Base-by-base conservation (phyloP, 2,888 invertebrate genomes). In the Endotricha flammealis region DNA sequence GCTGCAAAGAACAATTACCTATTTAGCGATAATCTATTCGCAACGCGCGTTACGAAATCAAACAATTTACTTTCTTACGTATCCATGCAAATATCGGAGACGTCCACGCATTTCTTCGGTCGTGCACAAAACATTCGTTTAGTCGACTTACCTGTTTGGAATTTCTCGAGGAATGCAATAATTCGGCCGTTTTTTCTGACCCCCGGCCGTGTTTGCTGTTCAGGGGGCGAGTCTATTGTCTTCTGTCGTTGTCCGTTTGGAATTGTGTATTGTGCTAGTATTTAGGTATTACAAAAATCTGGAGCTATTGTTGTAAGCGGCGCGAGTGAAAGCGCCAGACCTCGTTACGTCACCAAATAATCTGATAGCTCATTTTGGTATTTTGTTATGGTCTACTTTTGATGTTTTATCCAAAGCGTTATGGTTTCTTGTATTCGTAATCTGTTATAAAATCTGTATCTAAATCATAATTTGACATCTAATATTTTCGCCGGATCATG, bases 281-380 rank as follows among this genome's bases (percentile, higher is more conserved):
- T 36, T 30, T 20, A 31, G 32, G 36, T 37, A 36, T 45, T 39
- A 41, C 39, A 39, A 41, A 43, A 46, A 43, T 39, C 46, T 46
- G 42, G 47, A 51, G 38, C 32, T 38, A 37, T 38, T 38, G 42
- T 42, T 39, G 42, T 39, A 27, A 36, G 38, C 36, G 41, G 3
- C 6, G 20, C 28, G 41, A 48, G 52, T 47, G 52, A 51, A 55
- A 52, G 52, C 45, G 32, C 32, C 20, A 20, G 20, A 20, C 20
- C n/a, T 2, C 17, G 39, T 50, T 50, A 44, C 49, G 46, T 44
- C 48, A 46, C 35, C 10, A 3, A 20, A 20, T 20, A 20, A 34
- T 37, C 34, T 35, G 42, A 40, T 42, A 39, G 12, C 39, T 39
- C 29, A 32, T 41, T 39, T 31, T 36, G 38, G 29, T 27, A 35